Evolutionary conservation across 37 sponge, comb jelly and placozoan species (phyloP).

Genomic region (Axinella damicornis): DNA sequence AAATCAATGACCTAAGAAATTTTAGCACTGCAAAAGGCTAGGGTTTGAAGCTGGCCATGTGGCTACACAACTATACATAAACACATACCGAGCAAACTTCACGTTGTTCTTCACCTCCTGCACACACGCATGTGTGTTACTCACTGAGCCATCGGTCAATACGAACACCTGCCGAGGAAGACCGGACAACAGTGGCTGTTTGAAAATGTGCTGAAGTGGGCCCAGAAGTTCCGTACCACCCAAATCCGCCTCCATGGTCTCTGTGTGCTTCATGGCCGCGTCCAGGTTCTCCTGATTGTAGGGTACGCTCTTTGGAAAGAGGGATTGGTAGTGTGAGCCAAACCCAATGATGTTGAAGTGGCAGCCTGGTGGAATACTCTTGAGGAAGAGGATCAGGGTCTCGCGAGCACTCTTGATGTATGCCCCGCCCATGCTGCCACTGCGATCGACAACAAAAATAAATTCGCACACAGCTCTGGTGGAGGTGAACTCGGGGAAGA

Average conservation of each 20-base stretch:
- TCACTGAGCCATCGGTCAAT: slow-evolving; percentile 82
- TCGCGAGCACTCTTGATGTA: slow-evolving; percentile 78
- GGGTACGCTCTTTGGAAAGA: slow-evolving; percentile 68
- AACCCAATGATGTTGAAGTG: slow-evolving; percentile 90
- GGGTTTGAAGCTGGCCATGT: too few species aligned
- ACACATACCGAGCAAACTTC: slow-evolving; percentile 16
- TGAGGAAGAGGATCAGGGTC: slow-evolving; percentile 82
- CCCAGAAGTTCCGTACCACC: slow-evolving; percentile 78
- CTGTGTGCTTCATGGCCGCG: slow-evolving; percentile 59
- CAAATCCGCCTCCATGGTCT: slow-evolving; percentile 63
- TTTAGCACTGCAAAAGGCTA: too few species aligned
- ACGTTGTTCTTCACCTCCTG: slow-evolving; percentile 59
- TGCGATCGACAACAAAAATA: slow-evolving; percentile 85
- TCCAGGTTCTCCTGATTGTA: slow-evolving; percentile 76
- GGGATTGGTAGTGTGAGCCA: slow-evolving; percentile 54
- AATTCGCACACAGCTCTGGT: slow-evolving; percentile 66
- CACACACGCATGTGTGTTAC: slow-evolving; percentile 67
- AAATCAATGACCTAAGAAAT: too few species aligned
- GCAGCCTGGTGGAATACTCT: slow-evolving; percentile 83
- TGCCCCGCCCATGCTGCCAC: slow-evolving; percentile 84
- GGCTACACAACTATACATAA: too few species aligned
- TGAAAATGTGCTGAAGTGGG: slow-evolving; percentile 71
- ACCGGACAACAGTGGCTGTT: slow-evolving; percentile 33
- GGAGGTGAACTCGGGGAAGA: slow-evolving; percentile 66
- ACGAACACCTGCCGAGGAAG: slow-evolving; percentile 83